A percentile compares a stretch with the other conserved stretches of the same genome.
Conservation (phyloP, 2,888 invertebrate species). For the Ommatoiulus sabulosus region DNA sequence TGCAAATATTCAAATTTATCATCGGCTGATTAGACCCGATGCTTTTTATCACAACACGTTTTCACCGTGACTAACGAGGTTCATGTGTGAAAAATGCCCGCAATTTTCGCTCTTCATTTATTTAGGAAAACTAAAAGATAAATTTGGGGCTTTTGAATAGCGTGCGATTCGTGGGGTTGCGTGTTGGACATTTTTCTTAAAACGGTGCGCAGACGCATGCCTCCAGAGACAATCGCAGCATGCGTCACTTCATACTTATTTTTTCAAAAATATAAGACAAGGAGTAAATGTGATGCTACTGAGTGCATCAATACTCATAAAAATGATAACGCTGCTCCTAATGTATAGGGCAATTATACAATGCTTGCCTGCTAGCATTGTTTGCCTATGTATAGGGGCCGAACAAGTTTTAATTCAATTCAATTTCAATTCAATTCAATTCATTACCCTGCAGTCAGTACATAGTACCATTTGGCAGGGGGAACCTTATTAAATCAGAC, state of each 20-base stretch:
- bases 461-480: too few species aligned
- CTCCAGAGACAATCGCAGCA: neutral
- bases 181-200: neutral
- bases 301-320: too few species aligned
- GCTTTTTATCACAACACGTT: neutral
- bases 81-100: neutral
- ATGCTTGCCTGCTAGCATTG: neutral
- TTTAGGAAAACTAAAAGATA: neutral
- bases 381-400: neutral
- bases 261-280: neutral
- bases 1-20: constrained; percentile 35
- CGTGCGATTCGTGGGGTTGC: neutral
- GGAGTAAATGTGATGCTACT: too few species aligned
- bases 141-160: neutral
- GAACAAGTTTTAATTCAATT: too few species aligned
- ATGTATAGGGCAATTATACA: neutral
- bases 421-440: too few species aligned
- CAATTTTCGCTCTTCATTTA: neutral
- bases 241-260: neutral
- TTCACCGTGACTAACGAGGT: neutral
- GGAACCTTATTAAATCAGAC: too few species aligned
- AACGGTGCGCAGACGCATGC: neutral
- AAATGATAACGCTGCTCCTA: too few species aligned
- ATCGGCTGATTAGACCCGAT: neutral
- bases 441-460: too few species aligned